These are phyloP conservation scores for Arnoldichthys spilopterus DNA, from an alignment of 2,797 vertebrate species.

Conservation along the genomic window DNA sequence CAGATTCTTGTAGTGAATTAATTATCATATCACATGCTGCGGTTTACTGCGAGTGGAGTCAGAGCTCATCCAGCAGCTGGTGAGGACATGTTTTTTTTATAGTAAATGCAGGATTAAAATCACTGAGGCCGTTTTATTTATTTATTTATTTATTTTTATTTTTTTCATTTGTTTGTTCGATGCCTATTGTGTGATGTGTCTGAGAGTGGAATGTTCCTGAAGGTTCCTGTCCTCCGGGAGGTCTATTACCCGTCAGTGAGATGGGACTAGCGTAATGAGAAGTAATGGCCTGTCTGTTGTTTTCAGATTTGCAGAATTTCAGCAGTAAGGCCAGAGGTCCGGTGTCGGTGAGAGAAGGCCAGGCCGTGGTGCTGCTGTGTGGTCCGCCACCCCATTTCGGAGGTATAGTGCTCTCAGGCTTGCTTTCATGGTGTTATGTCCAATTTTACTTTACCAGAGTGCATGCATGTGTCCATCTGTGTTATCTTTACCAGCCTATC, in stretches of 20 bases:
- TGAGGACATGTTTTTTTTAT: neutral
- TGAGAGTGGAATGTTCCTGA: constrained; percentile 67
- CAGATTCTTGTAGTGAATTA: neutral
- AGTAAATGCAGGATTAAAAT: neutral
- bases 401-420: constrained; percentile 75
- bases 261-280: constrained; percentile 74
- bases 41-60: neutral
- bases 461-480: neutral
- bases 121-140: too few relatives aligned
- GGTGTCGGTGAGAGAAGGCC: constrained; percentile 89
- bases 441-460: neutral
- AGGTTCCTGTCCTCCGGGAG: constrained; percentile 58
- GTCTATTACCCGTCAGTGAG: constrained; percentile 58
- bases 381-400: constrained; percentile 90
- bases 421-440: neutral
- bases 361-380: constrained; percentile 93
- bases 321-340: constrained; percentile 85
- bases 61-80: neutral
- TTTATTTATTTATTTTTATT: constrained; percentile 9
- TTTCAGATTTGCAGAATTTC: constrained; percentile 91
- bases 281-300: constrained; percentile 61
- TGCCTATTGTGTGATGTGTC: constrained; percentile 66
- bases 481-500: neutral
- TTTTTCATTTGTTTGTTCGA: constrained; percentile 22
- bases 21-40: constrained; percentile 7